Percentiles rank a stretch among this genome's conserved stretches.
Evolutionary conservation across 2,888 invertebrate species (phyloP).

Genomic region (Bellardia bayeri): DNA sequence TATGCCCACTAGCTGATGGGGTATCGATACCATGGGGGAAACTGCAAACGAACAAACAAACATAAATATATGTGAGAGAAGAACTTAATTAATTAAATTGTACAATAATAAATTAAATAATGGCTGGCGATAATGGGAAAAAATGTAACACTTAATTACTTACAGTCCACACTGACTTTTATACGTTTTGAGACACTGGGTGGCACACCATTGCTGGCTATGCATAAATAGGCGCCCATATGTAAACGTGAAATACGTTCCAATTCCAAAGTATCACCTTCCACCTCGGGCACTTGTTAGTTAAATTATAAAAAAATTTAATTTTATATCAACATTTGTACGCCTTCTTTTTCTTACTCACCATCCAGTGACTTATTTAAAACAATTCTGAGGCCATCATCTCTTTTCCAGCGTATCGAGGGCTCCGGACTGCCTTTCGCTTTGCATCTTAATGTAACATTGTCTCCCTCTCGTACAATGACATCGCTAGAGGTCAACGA

Average conservation of each 20-base stretch:
- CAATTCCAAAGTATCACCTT: constrained; percentile 93
- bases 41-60: constrained; percentile 85
- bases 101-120: neutral
- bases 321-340: neutral
- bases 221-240: constrained; percentile 96
- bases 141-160: constrained; percentile 85
- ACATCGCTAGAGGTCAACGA: constrained; percentile 95
- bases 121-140: neutral
- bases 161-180: constrained; percentile 97
- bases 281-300: constrained; percentile 90
- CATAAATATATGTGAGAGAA: neutral
- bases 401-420: constrained; percentile 95
- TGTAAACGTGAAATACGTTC: constrained; percentile 93
- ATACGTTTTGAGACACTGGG: constrained; percentile 96
- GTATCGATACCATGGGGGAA: constrained; percentile 96
- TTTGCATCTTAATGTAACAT: constrained; percentile 94
- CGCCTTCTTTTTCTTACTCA: constrained; percentile 79
- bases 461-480: constrained; percentile 94
- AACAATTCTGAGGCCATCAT: constrained; percentile 93
- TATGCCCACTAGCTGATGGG: constrained; percentile 94
- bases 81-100: neutral
- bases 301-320: neutral
- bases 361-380: constrained; percentile 93
- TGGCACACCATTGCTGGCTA: constrained; percentile 93
- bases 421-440: constrained; percentile 95